Conservation (phyloP, 2,797 vertebrate species). For the Erpetoichthys calabaricus region DNA sequence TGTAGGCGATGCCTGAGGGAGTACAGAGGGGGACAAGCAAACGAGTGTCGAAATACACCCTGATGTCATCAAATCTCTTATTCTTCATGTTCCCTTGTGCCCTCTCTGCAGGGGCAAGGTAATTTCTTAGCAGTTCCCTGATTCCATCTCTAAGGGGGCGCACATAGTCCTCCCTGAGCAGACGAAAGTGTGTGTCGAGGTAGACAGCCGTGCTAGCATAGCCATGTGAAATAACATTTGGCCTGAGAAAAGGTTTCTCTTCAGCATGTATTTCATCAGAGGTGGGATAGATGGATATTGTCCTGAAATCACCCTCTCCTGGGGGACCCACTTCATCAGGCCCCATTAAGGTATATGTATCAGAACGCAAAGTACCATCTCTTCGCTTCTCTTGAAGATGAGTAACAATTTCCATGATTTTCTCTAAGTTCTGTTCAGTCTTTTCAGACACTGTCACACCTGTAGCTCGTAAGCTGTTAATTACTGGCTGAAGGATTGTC, state of each 20-base stretch:
- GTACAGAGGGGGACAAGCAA: conserved; percentile 61
- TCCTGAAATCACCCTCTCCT: conserved; percentile 47
- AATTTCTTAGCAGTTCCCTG: conserved; percentile 48
- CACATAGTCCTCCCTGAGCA: conserved; percentile 85
- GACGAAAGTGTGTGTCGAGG: conserved; percentile 83
- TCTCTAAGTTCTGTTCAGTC: conserved; percentile 47
- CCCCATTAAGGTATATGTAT: conserved; percentile 48
- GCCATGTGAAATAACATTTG: conserved; percentile 57
- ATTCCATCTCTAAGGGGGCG: conserved; percentile 81
- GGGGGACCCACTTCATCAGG: conserved; percentile 26
- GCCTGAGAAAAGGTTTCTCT: conserved; percentile 64
- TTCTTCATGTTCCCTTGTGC: conserved; percentile 35
- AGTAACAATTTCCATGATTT: conserved; percentile 43
- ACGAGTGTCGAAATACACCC: conserved; percentile 63
- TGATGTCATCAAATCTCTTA: conserved; percentile 70
- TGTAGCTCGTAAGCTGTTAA: conserved; percentile 53
- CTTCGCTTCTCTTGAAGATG: conserved; percentile 65
- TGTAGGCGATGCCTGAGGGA: conserved; percentile 55
- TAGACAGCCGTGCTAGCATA: conserved; percentile 63
- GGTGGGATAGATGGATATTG: conserved; percentile 68
- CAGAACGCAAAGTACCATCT: conserved; percentile 60
- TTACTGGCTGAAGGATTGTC: conserved; percentile 48
- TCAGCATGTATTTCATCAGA: conserved; percentile 60
- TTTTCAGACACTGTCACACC: conserved; percentile 53
- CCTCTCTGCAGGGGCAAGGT: conserved; percentile 25